phyloP scores from a whole-genome alignment of 2,113 vertebrate genomes.

The Rhinopomastus cyanomelas region DNA sequence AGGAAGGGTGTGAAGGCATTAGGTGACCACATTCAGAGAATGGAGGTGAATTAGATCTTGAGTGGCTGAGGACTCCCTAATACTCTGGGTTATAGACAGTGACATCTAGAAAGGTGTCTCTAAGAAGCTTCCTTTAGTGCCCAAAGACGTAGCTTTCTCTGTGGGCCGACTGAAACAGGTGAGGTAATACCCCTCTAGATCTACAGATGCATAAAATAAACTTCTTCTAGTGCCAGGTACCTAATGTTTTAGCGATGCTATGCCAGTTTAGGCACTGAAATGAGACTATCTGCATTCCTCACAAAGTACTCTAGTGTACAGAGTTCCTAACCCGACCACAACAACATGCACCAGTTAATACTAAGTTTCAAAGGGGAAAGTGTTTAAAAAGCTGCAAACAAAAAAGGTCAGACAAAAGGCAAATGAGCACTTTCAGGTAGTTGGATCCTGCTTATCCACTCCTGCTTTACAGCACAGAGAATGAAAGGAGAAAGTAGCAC shows the following conservation, averaged over 20 bases:
- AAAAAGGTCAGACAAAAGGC: not conserved
- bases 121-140: not conserved
- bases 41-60: not conserved
- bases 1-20: not conserved
- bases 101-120: not conserved
- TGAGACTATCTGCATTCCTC: not conserved
- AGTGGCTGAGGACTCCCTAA: not conserved
- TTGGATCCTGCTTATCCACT: not conserved
- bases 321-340: not conserved
- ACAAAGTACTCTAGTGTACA: not conserved
- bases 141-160: not conserved
- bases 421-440: not conserved
- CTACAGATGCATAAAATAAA: not conserved
- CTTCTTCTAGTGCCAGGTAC: not conserved
- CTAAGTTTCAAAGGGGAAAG: not conserved
- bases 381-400: not conserved
- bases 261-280: not conserved
- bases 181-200: not conserved
- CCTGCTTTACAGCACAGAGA: not conserved
- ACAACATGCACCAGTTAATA: not conserved
- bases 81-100: not conserved
- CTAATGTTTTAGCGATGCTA: not conserved
- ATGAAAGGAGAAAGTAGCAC: not conserved
- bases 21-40: not conserved
- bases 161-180: not conserved